These are phyloP conservation scores for Apotomis turbidana DNA, from an alignment of 2,888 invertebrate genomes.

Conservation along the genomic window DNA sequence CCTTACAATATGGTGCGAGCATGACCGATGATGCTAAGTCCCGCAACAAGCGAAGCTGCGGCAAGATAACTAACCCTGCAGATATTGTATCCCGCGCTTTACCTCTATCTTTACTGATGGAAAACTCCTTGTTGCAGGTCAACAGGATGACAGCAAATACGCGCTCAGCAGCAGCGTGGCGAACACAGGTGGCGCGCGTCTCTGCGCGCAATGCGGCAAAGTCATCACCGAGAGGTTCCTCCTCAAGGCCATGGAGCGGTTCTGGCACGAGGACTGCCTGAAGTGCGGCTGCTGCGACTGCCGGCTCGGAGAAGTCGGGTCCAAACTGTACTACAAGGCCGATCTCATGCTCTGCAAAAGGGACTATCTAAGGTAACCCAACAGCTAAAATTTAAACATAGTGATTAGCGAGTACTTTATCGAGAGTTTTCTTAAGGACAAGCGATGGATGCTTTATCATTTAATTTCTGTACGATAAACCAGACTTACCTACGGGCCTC, in stretches of 20 bases:
- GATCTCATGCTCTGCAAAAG: slow-evolving; percentile 95
- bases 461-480: no score
- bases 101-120: not conserved
- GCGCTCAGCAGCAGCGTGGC: slow-evolving; percentile 66
- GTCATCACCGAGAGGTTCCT: slow-evolving; percentile 92
- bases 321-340: slow-evolving; percentile 94
- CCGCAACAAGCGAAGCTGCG: no score
- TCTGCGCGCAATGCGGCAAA: slow-evolving; percentile 94
- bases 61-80: no score
- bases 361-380: slow-evolving; percentile 92
- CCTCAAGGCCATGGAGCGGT: slow-evolving; percentile 93
- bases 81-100: not conserved
- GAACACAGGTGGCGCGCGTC: slow-evolving; percentile 77
- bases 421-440: no score
- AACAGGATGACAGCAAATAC: slow-evolving; percentile 79
- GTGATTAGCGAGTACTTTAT: not conserved
- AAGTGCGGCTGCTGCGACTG: slow-evolving; percentile 97
- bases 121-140: slow-evolving; percentile 58
- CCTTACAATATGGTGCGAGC: no score
- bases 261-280: slow-evolving; percentile 97
- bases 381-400: slow-evolving; percentile 3
- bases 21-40: no score
- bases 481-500: no score
- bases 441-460: no score
- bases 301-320: slow-evolving; percentile 96